Conservation (phyloP, 2,888 invertebrate genomes). For the Oxystoma pomonae region DNA sequence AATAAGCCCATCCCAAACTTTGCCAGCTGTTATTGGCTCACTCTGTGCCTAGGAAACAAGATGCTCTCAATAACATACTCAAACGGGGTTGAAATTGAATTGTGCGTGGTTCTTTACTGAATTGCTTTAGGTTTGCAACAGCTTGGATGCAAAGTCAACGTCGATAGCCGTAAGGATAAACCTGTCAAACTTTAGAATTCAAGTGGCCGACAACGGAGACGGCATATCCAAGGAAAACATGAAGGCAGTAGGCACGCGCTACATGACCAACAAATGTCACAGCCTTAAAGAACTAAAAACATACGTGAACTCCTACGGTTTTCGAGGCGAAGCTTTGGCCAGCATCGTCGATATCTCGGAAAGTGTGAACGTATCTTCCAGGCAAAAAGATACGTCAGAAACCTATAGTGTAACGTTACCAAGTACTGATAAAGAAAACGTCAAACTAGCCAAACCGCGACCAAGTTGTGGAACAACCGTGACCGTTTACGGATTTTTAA, state of each 20-base stretch:
- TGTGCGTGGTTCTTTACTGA: too few species aligned
- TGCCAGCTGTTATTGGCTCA: too few species aligned
- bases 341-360: conserved; percentile 55
- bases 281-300: conserved; percentile 52
- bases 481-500: conserved; percentile 61
- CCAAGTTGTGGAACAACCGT: conserved; percentile 71
- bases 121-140: conserved; percentile 70
- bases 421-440: conserved; percentile 28
- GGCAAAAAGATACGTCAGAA: conserved; percentile 44
- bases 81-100: too few species aligned
- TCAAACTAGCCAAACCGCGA: conserved; percentile 45
- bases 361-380: conserved; percentile 58
- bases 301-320: conserved; percentile 59
- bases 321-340: conserved; percentile 63
- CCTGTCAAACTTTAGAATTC: conserved; percentile 56
- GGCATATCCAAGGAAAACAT: conserved; percentile 61
- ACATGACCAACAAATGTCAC: conserved; percentile 63
- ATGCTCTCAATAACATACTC: too few species aligned
- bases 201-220: conserved; percentile 73
- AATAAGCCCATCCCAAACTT: too few species aligned
- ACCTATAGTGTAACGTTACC: conserved; percentile 56
- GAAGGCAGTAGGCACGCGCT: conserved; percentile 55
- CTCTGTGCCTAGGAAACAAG: too few species aligned
- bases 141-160: conserved; percentile 65
- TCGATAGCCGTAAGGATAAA: conserved; percentile 67